Base-by-base conservation (phyloP, 2,797 vertebrate genomes). In the Schizopygopsis malacanthus region DNA sequence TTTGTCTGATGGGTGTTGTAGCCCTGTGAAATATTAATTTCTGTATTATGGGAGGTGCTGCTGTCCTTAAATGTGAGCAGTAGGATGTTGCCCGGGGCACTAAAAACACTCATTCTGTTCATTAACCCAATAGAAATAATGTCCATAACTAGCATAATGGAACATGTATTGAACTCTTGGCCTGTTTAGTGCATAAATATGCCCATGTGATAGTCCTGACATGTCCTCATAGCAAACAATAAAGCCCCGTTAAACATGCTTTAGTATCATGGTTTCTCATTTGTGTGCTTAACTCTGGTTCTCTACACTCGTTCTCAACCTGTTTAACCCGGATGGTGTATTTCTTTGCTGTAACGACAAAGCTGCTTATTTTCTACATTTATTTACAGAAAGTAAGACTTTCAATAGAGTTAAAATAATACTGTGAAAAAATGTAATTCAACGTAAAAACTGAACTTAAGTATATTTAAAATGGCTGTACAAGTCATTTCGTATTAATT, bases 1-100 rank as follows among this genome's bases (percentile, higher is more conserved):
- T 95, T 94, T 95, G 94, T 92, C 89, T 94, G 93, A 93, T 83
- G 78, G 90, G 85, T 69, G 59, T 88, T 91, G 88, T 91, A 91
- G 91, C 87, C 80, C 90, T 85, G 91, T 95, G 91, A 93, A 95
- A 95, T 95, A 94, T 95, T 93, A 88, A 94, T 94, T 93, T 89
- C 92, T 90, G 89, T 91, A 91, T 93, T 93, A 86, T 90, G 88
- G 91, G 86, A 88, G 89, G 87, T 86, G 90, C 92, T 86, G 90
- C 92, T 87, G 91, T 91, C 81, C 67, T 69, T 72, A 15, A 85
- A 87, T 89, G 87, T 84, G 85, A 79, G 88, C 86, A 83, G 84
- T 75, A 87, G 89, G 91, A 79, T 81, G 79, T 75, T 90, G 90
- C 95, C 90, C 87, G 77, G 87, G 92, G 94, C 93, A 90, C 88